Conservation (phyloP, 37 sponge, comb jelly and placozoan species). For the Chondrilla cf. caribensis region DNA sequence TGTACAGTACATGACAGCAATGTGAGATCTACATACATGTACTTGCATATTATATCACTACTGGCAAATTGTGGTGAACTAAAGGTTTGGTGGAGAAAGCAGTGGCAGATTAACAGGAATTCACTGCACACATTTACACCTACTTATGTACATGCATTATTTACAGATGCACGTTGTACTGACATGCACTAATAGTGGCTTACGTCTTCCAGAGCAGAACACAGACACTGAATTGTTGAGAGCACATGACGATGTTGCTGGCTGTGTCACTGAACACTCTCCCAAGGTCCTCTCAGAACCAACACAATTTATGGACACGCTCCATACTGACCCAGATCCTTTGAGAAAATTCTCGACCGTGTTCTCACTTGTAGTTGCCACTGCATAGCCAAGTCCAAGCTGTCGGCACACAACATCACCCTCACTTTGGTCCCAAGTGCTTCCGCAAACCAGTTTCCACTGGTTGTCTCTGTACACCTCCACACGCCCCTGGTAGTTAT, state of each 20-base stretch:
- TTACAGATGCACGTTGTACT: too few species aligned
- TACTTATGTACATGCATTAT: too few species aligned
- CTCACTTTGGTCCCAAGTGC: not conserved
- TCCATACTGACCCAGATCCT: not conserved
- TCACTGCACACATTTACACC: too few species aligned
- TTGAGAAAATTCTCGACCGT: not conserved
- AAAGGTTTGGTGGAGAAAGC: too few species aligned
- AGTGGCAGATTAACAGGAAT: too few species aligned
- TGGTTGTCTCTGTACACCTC: not conserved
- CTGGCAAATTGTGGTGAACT: too few species aligned
- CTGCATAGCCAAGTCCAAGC: not conserved
- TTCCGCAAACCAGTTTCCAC: not conserved
- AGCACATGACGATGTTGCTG: too few species aligned
- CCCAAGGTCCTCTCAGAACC: not conserved
- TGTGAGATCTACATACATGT: too few species aligned
- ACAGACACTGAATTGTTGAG: not conserved
- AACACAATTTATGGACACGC: not conserved
- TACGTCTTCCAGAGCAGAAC: not conserved
- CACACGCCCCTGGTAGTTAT: not conserved
- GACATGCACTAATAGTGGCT: too few species aligned
- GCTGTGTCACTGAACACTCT: not conserved
- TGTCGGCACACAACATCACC: slow-evolving; percentile 8
- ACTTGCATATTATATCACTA: too few species aligned
- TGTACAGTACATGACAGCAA: too few species aligned
- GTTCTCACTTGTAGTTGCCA: not conserved